Evolutionary conservation across 1,140 invertebrate species (phyloP).

Genomic region (Zaprionus ghesquierei): DNA sequence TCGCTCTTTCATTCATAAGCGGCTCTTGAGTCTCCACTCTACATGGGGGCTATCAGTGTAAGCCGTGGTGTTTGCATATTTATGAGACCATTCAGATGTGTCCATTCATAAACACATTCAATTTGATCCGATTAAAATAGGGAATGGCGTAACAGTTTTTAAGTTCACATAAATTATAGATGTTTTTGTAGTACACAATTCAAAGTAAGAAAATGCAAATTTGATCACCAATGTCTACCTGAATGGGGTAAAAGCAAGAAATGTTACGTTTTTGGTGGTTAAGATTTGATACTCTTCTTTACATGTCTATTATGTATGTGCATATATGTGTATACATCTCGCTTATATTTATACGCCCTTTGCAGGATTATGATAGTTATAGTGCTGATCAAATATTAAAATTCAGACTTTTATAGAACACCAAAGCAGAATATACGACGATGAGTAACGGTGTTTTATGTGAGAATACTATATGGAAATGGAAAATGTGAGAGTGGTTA

Average conservation of each 20-base stretch:
- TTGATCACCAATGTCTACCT: background rate
- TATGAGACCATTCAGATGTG: slow-evolving; percentile 34
- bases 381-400: no score
- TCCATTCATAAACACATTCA: slow-evolving; percentile 40
- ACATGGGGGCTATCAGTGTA: background rate
- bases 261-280: background rate
- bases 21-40: no score
- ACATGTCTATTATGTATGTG: background rate
- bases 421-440: no score
- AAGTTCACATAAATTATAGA: slow-evolving; percentile 20
- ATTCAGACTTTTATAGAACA: no score
- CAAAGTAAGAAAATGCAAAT: slow-evolving; percentile 41
- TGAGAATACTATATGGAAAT: no score
- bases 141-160: slow-evolving; percentile 19
- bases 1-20: no score
- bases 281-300: background rate
- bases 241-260: background rate
- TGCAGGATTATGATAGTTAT: no score
- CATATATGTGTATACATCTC: no score
- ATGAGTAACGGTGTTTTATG: no score
- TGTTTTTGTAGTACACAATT: slow-evolving; percentile 12
- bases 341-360: no score
- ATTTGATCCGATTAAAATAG: slow-evolving; percentile 38
- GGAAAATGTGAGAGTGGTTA: no score
- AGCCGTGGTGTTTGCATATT: slow-evolving; percentile 35